phyloP scores from a whole-genome alignment of 2,113 vertebrate genomes.

The Holacanthus passer region DNA sequence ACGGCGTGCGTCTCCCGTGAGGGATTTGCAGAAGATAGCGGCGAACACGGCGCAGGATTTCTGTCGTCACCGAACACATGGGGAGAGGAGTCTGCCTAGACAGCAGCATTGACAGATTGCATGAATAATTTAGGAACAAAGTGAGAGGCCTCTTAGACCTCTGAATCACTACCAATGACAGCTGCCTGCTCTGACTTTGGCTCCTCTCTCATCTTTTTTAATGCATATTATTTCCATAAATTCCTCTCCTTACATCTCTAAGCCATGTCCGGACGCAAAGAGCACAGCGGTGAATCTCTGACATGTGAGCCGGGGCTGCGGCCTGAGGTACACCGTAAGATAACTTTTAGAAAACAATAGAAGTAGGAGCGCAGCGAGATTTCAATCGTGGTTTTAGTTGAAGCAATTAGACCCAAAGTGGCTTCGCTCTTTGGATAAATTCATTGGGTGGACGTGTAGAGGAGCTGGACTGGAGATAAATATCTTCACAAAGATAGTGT shows the following conservation, averaged over 20 bases:
- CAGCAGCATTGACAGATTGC: constrained; percentile 82
- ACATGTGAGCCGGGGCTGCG: constrained; percentile 10
- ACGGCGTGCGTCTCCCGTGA: constrained; percentile 28
- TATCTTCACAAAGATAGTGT: constrained; percentile 5
- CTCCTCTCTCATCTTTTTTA: constrained; percentile 74
- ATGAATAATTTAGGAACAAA: constrained; percentile 84
- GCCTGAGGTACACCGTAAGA: neutral
- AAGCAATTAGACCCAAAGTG: constrained; percentile 3
- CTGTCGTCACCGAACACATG: constrained; percentile 72
- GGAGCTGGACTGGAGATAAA: constrained; percentile 24
- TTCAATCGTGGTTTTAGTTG: neutral
- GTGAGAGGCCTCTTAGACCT: constrained; percentile 80
- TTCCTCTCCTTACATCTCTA: constrained; percentile 60
- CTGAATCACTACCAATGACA: constrained; percentile 81
- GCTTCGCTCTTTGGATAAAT: constrained; percentile 5
- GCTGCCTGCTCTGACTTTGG: constrained; percentile 72
- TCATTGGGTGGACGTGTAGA: neutral
- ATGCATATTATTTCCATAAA: constrained; percentile 83
- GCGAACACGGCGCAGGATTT: constrained; percentile 69
- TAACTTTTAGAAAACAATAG: neutral
- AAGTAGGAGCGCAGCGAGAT: neutral
- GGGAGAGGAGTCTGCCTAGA: constrained; percentile 69
- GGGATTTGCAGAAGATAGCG: constrained; percentile 68
- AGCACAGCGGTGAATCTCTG: constrained; percentile 15
- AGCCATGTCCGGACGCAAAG: constrained; percentile 41